A percentile compares a stretch with the other conserved stretches of the same genome.
These are phyloP conservation scores for Ostrea edulis DNA, from an alignment of 1,140 invertebrate genomes.

Conservation along the genomic window DNA sequence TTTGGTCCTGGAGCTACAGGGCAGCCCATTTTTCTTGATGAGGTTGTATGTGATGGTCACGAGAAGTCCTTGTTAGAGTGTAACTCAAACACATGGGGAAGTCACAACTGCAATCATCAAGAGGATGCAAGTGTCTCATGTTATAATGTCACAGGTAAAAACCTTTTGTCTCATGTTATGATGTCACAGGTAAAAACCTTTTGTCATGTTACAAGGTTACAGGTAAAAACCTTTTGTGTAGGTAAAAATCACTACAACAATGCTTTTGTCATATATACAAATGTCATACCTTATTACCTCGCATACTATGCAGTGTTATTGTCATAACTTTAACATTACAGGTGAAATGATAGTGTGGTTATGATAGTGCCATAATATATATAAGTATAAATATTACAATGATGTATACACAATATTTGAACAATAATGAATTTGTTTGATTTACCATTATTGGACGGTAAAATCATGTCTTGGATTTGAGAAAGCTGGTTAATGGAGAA, in stretches of 20 bases:
- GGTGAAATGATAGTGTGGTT: too few relatives aligned
- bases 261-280: too few relatives aligned
- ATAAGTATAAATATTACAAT: too few relatives aligned
- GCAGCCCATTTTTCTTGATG: conserved; percentile 54
- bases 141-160: conserved; percentile 57
- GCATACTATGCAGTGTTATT: too few relatives aligned
- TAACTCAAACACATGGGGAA: conserved; percentile 56
- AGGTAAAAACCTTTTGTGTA: conserved; percentile 40
- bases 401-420: too few relatives aligned
- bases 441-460: too few relatives aligned
- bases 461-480: too few relatives aligned
- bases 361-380: too few relatives aligned
- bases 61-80: conserved; percentile 58
- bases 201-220: conserved; percentile 59
- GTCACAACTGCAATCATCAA: conserved; percentile 59
- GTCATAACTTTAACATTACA: too few relatives aligned
- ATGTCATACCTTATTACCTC: too few relatives aligned
- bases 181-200: neutral
- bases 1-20: conserved; percentile 38
- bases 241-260: neutral
- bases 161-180: neutral
- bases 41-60: conserved; percentile 56
- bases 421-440: too few relatives aligned
- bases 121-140: conserved; percentile 63
- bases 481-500: too few relatives aligned